Percentiles rank a stretch among this genome's conserved stretches.
Evolutionary conservation across 2,113 vertebrate species (phyloP).

Genomic region (Festucalex cinctus): DNA sequence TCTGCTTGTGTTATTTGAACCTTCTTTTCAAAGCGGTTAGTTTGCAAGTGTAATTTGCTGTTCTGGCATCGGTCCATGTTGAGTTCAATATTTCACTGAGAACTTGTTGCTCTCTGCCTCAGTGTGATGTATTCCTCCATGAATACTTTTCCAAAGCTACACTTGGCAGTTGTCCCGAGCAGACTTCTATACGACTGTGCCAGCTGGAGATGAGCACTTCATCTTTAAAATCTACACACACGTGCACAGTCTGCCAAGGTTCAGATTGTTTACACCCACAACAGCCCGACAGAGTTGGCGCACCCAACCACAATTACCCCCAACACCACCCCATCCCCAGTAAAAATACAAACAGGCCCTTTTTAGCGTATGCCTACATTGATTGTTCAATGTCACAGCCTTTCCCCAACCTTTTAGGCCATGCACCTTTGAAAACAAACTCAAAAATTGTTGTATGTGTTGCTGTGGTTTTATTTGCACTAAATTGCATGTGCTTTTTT

Average conservation of each 20-base stretch:
- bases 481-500: conserved; percentile 72
- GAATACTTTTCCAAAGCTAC: conserved; percentile 18
- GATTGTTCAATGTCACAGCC: not conserved
- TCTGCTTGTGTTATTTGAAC: not conserved
- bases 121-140: not conserved
- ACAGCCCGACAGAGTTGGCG: not conserved
- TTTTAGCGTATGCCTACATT: not conserved
- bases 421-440: not conserved
- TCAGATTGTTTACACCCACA: conserved; percentile 1
- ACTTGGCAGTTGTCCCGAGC: conserved; percentile 29
- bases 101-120: conserved; percentile 1
- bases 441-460: not conserved
- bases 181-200: conserved; percentile 20
- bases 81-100: not conserved
- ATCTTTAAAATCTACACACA: conserved; percentile 7
- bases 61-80: conserved; percentile 24
- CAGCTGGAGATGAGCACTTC: conserved; percentile 31
- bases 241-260: conserved; percentile 3
- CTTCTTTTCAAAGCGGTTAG: conserved; percentile 8
- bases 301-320: not conserved
- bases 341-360: not conserved
- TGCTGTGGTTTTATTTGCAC: not conserved
- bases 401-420: not conserved
- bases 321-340: too few species aligned
- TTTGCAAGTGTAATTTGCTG: conserved; percentile 7